These are phyloP conservation scores for Dryobates pubescens DNA, from an alignment of 2,797 vertebrate genomes.

Conservation along the genomic window DNA sequence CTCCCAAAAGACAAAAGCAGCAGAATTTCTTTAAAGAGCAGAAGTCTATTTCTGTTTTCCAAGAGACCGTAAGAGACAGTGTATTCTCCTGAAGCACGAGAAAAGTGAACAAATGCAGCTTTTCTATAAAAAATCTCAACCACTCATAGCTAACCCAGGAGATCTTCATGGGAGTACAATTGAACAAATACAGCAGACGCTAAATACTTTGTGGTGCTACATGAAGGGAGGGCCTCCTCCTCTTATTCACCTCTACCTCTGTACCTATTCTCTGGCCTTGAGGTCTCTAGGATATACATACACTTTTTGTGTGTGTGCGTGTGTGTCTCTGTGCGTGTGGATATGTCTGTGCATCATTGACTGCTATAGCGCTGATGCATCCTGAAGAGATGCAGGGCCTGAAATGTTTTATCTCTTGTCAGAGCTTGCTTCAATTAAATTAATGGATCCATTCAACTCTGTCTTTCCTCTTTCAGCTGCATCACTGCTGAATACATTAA, in stretches of 20 bases:
- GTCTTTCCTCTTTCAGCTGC: constrained; percentile 91
- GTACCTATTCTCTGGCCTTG: constrained; percentile 89
- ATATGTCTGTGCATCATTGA: constrained; percentile 86
- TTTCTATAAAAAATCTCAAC: constrained; percentile 74
- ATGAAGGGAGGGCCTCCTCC: constrained; percentile 79
- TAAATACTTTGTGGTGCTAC: constrained; percentile 73
- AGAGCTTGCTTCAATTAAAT: constrained; percentile 98
- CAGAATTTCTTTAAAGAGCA: not conserved
- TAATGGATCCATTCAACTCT: constrained; percentile 98
- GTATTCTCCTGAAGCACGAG: constrained; percentile 44
- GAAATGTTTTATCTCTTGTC: constrained; percentile 99
- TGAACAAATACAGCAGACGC: constrained; percentile 66
- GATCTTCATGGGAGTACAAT: constrained; percentile 70
- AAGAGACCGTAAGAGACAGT: constrained; percentile 3
- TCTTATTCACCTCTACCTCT: constrained; percentile 84
- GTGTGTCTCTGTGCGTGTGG: not conserved
- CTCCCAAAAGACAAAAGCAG: not conserved
- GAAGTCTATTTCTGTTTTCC: constrained; percentile 31
- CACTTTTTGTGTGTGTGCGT: not conserved
- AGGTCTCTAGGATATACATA: constrained; percentile 82
- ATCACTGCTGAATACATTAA: constrained; percentile 94
- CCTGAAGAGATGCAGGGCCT: constrained; percentile 91
- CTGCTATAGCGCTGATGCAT: constrained; percentile 88
- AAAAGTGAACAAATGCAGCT: constrained; percentile 59
- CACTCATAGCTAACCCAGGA: constrained; percentile 80